These are phyloP conservation scores for Mamestra configurata DNA, from an alignment of 1,140 invertebrate species.

Conservation along the genomic window DNA sequence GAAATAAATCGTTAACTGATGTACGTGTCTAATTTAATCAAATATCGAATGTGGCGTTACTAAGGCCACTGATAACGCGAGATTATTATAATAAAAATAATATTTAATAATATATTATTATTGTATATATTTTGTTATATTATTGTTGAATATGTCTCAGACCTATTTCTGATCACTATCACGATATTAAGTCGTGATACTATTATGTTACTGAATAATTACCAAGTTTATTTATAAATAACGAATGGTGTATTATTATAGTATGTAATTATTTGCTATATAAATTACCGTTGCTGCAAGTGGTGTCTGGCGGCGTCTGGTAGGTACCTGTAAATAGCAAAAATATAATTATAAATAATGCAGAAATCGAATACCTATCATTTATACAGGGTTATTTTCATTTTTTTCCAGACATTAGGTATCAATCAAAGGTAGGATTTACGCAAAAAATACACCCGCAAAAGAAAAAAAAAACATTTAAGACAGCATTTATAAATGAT, in stretches of 20 bases:
- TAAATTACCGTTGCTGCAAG: slow-evolving; percentile 57
- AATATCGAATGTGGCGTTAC: slow-evolving; percentile 6
- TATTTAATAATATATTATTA: neutral
- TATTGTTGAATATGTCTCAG: neutral
- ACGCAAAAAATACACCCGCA: too few relatives aligned
- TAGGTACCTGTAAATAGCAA: slow-evolving; percentile 43
- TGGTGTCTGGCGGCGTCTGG: slow-evolving; percentile 28
- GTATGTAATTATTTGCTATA: slow-evolving; percentile 10
- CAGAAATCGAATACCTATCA: neutral
- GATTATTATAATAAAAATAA: neutral
- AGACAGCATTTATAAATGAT: too few relatives aligned
- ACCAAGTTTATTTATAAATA: neutral
- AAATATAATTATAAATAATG: slow-evolving; percentile 2
- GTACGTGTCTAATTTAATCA: slow-evolving; percentile 26
- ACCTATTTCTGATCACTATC: neutral
- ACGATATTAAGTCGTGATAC: neutral
- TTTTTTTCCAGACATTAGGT: too few relatives aligned
- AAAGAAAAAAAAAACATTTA: too few relatives aligned
- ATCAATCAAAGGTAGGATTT: too few relatives aligned
- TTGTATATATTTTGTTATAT: neutral
- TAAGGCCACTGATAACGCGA: slow-evolving; percentile 6
- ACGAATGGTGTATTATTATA: neutral
- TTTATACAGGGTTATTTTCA: too few relatives aligned
- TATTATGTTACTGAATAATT: neutral
- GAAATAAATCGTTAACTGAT: neutral